phyloP scores from a whole-genome alignment of 2,113 vertebrate species.

The Anas platyrhynchos region DNA sequence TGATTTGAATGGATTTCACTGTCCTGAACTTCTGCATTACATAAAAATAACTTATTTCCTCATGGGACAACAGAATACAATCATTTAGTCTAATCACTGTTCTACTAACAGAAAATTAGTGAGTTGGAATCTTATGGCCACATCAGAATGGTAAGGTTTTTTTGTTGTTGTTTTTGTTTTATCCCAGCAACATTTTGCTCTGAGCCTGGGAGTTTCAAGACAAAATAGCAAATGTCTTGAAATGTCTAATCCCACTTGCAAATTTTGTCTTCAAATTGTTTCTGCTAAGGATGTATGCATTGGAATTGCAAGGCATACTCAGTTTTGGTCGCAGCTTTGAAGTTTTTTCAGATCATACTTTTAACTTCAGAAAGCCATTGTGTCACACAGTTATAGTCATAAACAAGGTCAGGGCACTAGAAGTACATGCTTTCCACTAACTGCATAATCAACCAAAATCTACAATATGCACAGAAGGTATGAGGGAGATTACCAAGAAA shows the following conservation, averaged over 20 bases:
- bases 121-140: not conserved
- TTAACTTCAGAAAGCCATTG: not conserved
- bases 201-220: rapidly evolving
- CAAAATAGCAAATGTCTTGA: not conserved
- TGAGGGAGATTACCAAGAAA: not conserved
- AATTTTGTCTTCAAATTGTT: not conserved
- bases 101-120: not conserved
- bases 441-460: not conserved
- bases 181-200: not conserved
- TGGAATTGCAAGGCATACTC: not conserved
- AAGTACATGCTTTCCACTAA: not conserved
- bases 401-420: not conserved
- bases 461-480: rapidly evolving
- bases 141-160: not conserved
- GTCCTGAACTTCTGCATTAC: not conserved
- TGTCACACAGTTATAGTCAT: not conserved
- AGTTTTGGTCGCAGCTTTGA: not conserved
- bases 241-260: not conserved
- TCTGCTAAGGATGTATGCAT: not conserved
- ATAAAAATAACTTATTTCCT: not conserved
- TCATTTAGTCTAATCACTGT: not conserved
- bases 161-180: not conserved
- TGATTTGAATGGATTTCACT: not conserved
- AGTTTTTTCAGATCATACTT: not conserved
- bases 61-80: not conserved